Conservation (phyloP, 35 echinoderm and acorn worm species). For the Diadema setosum region DNA sequence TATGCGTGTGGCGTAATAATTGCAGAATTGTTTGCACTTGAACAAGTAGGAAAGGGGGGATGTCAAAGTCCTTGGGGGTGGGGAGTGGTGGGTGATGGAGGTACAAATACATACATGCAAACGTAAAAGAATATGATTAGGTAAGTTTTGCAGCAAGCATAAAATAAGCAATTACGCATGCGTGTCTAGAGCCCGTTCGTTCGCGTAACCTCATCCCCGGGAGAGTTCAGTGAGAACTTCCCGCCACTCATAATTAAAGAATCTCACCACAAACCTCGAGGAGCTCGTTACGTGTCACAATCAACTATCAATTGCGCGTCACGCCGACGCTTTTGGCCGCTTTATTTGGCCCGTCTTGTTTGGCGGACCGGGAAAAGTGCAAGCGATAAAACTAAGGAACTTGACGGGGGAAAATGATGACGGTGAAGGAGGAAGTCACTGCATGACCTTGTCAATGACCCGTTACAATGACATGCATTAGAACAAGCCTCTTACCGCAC, state of each 20-base stretch:
- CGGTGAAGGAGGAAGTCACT: background rate
- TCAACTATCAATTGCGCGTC: background rate
- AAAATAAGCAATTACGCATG: background rate
- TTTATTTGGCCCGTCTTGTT: background rate
- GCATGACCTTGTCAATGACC: background rate
- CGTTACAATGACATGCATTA: background rate
- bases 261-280: background rate
- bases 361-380: background rate
- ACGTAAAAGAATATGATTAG: too few relatives aligned
- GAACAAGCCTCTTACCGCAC: background rate
- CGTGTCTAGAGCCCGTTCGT: background rate
- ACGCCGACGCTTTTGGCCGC: background rate
- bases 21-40: too few relatives aligned
- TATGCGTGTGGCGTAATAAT: too few relatives aligned
- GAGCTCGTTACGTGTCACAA: slow-evolving; percentile 3
- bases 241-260: slow-evolving; percentile 6
- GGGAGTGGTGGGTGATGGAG: too few relatives aligned
- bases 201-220: background rate
- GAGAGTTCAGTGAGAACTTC: background rate
- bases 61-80: too few relatives aligned
- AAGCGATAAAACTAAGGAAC: background rate
- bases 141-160: too few relatives aligned
- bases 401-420: background rate
- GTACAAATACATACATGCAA: too few relatives aligned
- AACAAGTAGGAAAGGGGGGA: too few relatives aligned